These are phyloP conservation scores for Iphiclides podalirius DNA, from an alignment of 2,888 invertebrate species.

Conservation along the genomic window DNA sequence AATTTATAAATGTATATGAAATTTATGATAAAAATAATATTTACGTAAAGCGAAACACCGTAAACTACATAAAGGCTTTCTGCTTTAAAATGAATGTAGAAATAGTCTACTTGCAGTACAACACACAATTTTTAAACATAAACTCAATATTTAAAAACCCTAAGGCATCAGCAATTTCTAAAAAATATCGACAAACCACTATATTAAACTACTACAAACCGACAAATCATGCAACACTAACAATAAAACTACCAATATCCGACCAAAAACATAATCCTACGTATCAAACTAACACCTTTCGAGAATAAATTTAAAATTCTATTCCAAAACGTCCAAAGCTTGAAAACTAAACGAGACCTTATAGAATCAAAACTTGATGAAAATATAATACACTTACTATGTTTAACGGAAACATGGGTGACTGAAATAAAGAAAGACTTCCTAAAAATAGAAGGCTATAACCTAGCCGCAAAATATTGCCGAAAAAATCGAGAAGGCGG, in stretches of 20 bases:
- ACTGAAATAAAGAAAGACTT: constrained; percentile 12
- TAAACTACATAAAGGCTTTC: not conserved
- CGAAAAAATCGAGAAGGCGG: constrained; percentile 15
- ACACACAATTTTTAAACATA: no score
- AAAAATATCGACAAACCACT: not conserved
- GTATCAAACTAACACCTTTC: not conserved
- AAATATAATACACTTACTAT: constrained; percentile 12
- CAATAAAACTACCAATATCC: not conserved
- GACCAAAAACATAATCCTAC: not conserved
- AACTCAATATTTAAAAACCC: no score
- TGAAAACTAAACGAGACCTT: not conserved
- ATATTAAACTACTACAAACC: not conserved
- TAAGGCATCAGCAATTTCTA: not conserved
- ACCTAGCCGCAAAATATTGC: constrained; percentile 8
- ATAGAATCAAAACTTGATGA: not conserved
- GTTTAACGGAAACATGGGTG: no score
- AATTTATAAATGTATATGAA: not conserved
- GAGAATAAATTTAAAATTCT: not conserved
- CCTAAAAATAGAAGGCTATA: constrained; percentile 4
- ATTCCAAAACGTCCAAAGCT: not conserved
- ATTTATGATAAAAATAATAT: not conserved
- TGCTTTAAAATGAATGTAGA: not conserved
- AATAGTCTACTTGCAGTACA: not conserved
- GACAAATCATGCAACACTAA: not conserved
- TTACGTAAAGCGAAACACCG: not conserved